Evolutionary conservation across 2,113 vertebrate genomes (phyloP).

Genomic region (Oostethus manadensis): DNA sequence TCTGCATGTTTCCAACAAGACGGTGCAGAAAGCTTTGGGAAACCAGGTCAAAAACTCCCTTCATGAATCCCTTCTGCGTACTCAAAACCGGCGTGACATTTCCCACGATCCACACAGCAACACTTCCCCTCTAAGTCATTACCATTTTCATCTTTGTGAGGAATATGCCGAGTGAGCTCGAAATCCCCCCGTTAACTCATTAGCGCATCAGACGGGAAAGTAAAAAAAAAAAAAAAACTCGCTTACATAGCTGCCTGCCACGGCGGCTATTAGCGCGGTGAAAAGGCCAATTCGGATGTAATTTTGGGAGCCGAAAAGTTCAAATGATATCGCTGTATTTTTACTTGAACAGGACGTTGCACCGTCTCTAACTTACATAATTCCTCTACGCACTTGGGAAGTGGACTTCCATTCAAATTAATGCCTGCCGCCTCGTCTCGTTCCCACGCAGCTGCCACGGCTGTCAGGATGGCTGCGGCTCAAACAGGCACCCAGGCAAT

Average conservation of each 20-base stretch:
- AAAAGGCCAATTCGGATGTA: constrained; percentile 32
- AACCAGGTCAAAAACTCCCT: too few relatives aligned
- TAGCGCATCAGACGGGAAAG: constrained; percentile 29
- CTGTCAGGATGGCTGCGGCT: constrained; percentile 37
- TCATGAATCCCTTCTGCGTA: too few relatives aligned
- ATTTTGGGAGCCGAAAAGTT: constrained; percentile 19
- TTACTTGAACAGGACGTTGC: neutral
- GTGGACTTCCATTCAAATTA: constrained; percentile 43
- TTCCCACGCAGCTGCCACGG: constrained; percentile 33
- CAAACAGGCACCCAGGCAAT: constrained; percentile 37
- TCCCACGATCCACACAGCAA: neutral
- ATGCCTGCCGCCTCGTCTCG: constrained; percentile 15
- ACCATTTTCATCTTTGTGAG: constrained; percentile 33
- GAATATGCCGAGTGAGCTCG: constrained; percentile 30
- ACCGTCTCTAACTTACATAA: neutral
- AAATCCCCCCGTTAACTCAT: constrained; percentile 47
- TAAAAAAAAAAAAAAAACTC: constrained; percentile 28
- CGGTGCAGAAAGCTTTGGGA: too few relatives aligned
- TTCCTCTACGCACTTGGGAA: constrained; percentile 21
- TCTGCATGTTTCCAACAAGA: too few relatives aligned
- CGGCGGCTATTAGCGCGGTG: constrained; percentile 13
- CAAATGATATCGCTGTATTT: neutral
- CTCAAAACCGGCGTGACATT: neutral
- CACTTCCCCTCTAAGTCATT: constrained; percentile 12
- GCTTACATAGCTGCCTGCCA: constrained; percentile 10